phyloP scores from a whole-genome alignment of 2,113 vertebrate species.

The Triplophysa rosa region DNA sequence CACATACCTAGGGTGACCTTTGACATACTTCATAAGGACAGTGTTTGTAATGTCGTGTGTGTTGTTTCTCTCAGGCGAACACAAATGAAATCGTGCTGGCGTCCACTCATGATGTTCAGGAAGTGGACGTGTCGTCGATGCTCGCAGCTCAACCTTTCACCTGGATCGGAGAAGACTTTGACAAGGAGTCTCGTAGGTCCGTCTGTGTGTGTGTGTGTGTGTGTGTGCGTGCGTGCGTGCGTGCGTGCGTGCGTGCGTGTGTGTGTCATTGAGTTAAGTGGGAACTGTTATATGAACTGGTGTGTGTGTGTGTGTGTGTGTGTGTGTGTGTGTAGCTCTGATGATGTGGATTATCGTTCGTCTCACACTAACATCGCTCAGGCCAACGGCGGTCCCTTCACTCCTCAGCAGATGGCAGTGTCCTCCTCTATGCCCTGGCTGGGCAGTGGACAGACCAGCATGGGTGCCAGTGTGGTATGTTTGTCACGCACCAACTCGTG shows the following conservation, averaged over 20 bases:
- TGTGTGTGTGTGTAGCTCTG: conserved; percentile 78
- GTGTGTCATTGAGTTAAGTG: background rate
- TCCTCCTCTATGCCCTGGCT: conserved; percentile 95
- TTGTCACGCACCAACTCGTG: background rate
- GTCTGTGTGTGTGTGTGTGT: conserved; percentile 2
- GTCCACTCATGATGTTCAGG: conserved; percentile 96
- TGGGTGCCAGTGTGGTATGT: conserved; percentile 92
- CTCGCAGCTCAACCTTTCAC: conserved; percentile 90
- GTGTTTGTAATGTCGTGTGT: background rate
- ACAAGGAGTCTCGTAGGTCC: conserved; percentile 95
- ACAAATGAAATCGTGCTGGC: conserved; percentile 93
- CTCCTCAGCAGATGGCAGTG: conserved; percentile 80
- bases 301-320: conserved; percentile 7
- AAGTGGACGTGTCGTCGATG: conserved; percentile 91
- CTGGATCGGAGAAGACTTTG: conserved; percentile 97
- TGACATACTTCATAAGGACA: no score
- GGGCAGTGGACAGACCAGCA: conserved; percentile 94
- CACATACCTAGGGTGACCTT: no score
- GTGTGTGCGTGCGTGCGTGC: no score
- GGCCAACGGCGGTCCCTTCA: conserved; percentile 75
- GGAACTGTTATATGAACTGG: background rate
- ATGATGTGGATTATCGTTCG: conserved; percentile 90
- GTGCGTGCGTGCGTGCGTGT: background rate
- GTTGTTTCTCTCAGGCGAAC: conserved; percentile 78
- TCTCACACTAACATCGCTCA: conserved; percentile 91